Conservation (phyloP, 2,113 vertebrate species). For the Rhombomys opimus region DNA sequence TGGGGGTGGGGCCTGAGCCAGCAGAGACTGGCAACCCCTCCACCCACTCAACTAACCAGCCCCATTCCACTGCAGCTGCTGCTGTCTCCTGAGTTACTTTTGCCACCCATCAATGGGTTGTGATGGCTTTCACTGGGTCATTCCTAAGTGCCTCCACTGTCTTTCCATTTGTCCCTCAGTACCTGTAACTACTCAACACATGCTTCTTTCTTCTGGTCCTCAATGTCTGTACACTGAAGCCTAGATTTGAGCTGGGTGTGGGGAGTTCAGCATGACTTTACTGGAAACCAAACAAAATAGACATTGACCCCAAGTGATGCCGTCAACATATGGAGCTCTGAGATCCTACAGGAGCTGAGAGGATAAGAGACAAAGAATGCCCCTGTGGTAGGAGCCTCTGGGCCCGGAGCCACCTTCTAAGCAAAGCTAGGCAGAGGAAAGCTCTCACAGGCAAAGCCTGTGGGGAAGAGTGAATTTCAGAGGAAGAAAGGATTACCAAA, state of each 20-base stretch:
- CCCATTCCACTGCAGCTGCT: not conserved
- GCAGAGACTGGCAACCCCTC: not conserved
- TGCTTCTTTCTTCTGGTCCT: not conserved
- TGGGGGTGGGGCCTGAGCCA: not conserved
- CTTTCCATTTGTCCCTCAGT: no score
- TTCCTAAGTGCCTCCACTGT: fast-evolving
- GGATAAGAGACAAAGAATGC: no score
- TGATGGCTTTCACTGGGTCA: not conserved
- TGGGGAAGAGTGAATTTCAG: not conserved
- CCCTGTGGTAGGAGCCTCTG: not conserved
- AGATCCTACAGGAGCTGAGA: not conserved
- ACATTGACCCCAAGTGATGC: not conserved
- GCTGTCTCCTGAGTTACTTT: not conserved
- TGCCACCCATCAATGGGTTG: not conserved
- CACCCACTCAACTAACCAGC: not conserved
- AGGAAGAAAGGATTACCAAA: no score
- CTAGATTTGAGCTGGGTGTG: not conserved
- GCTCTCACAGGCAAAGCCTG: not conserved
- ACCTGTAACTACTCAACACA: fast-evolving
- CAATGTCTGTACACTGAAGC: not conserved
- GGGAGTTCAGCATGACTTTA: not conserved
- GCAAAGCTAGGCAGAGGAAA: not conserved
- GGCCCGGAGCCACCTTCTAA: not conserved
- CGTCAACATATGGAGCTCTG: not conserved
- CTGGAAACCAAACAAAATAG: not conserved